These are phyloP conservation scores for Ligdia adustata DNA, from an alignment of 2,888 invertebrate genomes.

Conservation along the genomic window DNA sequence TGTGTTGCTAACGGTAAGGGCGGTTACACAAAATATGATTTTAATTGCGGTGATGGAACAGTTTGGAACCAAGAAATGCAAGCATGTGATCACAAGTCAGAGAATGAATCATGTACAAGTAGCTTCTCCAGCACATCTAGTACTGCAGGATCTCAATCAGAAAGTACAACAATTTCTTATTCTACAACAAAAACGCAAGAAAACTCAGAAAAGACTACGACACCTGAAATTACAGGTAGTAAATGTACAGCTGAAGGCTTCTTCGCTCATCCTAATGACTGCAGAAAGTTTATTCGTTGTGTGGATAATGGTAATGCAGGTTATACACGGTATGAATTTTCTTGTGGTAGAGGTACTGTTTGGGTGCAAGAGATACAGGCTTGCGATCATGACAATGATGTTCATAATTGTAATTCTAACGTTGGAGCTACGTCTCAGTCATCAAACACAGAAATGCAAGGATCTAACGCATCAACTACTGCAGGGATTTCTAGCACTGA, in stretches of 20 bases:
- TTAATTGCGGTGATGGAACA: slow-evolving; percentile 88
- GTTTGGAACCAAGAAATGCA: slow-evolving; percentile 84
- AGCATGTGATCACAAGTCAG: slow-evolving; percentile 80
- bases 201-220: slow-evolving; percentile 24
- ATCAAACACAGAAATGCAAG: slow-evolving; percentile 30
- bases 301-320: slow-evolving; percentile 76
- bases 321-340: slow-evolving; percentile 83
- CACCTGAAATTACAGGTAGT: slow-evolving; percentile 33
- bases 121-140: slow-evolving; percentile 1
- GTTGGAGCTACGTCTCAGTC: slow-evolving; percentile 38
- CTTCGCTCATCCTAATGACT: slow-evolving; percentile 86
- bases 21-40: slow-evolving; percentile 86
- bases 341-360: slow-evolving; percentile 87
- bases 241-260: slow-evolving; percentile 87
- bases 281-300: slow-evolving; percentile 90
- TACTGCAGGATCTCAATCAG: slow-evolving; percentile 9
- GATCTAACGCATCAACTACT: slow-evolving; percentile 28
- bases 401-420: slow-evolving; percentile 48
- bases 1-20: slow-evolving; percentile 86
- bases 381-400: slow-evolving; percentile 68
- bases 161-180: slow-evolving; percentile 28
- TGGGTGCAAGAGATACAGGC: slow-evolving; percentile 87
- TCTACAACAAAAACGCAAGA: slow-evolving; percentile 24
- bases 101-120: slow-evolving; percentile 38
- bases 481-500: slow-evolving; percentile 34